Evolutionary conservation across 2,888 invertebrate genomes (phyloP), one percentile per base, ranked within the genome.

Genomic region (Athetis lepigone): DNA sequence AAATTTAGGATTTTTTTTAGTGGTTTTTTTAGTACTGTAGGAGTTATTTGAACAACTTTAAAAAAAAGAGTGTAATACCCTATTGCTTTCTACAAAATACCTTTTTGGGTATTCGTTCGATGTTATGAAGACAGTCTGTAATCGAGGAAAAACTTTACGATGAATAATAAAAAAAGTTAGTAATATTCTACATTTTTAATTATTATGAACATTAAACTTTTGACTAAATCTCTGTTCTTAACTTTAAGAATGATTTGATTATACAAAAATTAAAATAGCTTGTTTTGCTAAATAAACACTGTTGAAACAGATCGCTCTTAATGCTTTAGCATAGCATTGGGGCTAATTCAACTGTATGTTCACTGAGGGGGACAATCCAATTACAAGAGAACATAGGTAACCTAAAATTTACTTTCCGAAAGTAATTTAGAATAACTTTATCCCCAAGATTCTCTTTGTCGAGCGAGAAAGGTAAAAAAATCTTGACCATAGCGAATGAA

Each of bases 401-500:
- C 11, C n/a, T 19, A 33, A 43, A 9, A 25, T 46, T 37, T 64
- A 36, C 33, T 43, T n/a, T 19, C 9, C 19, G 2, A 42, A 55
- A 42, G 23, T 55, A 67, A 71, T 64, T 45, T 40, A 36, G n/a
- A 11, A 11, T 42, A 19, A 27, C n/a, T 49, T 18, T 16, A 37
- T 25, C 11, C 67, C 19, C 16, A 33, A 33, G 33, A 33, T 11
- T 4, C n/a, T 33, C 9, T 27, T 29, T 11, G 71, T 33, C 18
- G 45, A 29, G 45, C 9, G 16, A 21, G 4, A 42, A 47, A 50
- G 23, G 42, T 43, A 19, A 72, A 42, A 65, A 72, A 42, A 39
- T 8, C 18, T 76, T 54, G 57, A 50, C 50, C 37, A 42, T 47
- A 46, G 25, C 42, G 45, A 72, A 66, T 76, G 61, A 59, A 40